Base-by-base conservation (phyloP, 2,113 vertebrate species). In the Glareola pratincola region DNA sequence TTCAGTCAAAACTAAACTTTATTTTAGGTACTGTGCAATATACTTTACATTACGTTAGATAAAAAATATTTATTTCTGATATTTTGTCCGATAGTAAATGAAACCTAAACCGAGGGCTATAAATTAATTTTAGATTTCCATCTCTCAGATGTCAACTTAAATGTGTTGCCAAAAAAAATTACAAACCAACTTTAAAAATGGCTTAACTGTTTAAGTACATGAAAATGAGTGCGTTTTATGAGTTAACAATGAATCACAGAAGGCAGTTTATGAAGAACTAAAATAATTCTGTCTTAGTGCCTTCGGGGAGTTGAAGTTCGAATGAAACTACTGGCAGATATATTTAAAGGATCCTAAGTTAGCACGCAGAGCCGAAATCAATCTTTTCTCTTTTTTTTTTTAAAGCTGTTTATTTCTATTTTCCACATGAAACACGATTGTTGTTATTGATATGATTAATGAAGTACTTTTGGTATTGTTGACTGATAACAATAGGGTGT, bases 211-310 rank as follows among this genome's bases (percentile, higher is more conserved):
- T 95, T 97, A 96, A 97, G 96, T 96, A 97, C 92, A 96, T 51
- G 98, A 97, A 97, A 98, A 96, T 84, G 95, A 96, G 90, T 5
- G 32, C 94, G 95, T 97, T 98, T 98, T 97, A 98, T 96, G 97
- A 97, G 97, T 98, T 98, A 97, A 98, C 98, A 98, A 98, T 98
- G 97, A 98, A 98, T 98, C 98, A 98, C 96, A 96, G 95, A 96
- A 98, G 95, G 96, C 95, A 97, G 94, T 97, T 98, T 97, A 97
- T 96, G 94, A 97, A 98, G 97, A 98, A 96, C 95, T 98, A 98
- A 95, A 97, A 98, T 97, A 98, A 98, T 98, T 98, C 94, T 95
- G 96, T 94, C 97, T 98, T 97, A 95, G 71, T 98, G 97, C 97
- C 97, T 98, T 98, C 97, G 92, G 97, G 98, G 97, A 98, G 96